Conservation (phyloP, 1,140 invertebrate species). For the Trachymyrmex cornetzi region DNA sequence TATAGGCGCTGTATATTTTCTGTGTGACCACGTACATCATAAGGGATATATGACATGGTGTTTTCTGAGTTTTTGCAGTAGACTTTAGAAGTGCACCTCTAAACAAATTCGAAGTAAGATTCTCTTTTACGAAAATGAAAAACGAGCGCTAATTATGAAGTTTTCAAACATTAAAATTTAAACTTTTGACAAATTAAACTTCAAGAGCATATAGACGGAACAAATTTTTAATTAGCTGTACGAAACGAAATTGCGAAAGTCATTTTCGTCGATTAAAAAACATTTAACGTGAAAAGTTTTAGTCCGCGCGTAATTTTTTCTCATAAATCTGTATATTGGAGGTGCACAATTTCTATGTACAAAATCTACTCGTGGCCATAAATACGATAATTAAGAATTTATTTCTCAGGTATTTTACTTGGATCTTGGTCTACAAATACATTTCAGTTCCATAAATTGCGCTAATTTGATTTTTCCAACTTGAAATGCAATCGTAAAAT, state of each 20-base stretch:
- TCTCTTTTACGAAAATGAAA: background rate
- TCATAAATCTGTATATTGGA: background rate
- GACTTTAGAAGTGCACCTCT: background rate
- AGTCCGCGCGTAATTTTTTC: background rate
- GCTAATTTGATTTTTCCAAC: no score
- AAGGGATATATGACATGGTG: no score
- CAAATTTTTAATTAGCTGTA: conserved; percentile 39
- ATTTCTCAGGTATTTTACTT: background rate
- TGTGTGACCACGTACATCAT: background rate
- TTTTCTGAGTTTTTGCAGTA: background rate
- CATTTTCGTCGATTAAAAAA: conserved; percentile 18
- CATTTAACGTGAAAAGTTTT: background rate
- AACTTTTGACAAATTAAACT: conserved; percentile 40
- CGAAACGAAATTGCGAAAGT: background rate
- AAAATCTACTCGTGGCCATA: background rate
- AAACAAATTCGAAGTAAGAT: conserved; percentile 3
- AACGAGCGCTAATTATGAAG: conserved; percentile 24
- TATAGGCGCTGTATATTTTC: conserved; percentile 35
- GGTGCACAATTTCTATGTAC: background rate
- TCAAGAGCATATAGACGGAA: background rate
- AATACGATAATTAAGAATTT: background rate
- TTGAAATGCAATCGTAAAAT: no score
- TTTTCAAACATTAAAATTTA: conserved; percentile 19
- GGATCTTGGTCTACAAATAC: no score
- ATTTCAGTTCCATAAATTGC: no score